Percentiles rank a stretch among this genome's conserved stretches.
phyloP scores from a whole-genome alignment of 2,888 invertebrate species.

The Parthenolecanium corni region DNA sequence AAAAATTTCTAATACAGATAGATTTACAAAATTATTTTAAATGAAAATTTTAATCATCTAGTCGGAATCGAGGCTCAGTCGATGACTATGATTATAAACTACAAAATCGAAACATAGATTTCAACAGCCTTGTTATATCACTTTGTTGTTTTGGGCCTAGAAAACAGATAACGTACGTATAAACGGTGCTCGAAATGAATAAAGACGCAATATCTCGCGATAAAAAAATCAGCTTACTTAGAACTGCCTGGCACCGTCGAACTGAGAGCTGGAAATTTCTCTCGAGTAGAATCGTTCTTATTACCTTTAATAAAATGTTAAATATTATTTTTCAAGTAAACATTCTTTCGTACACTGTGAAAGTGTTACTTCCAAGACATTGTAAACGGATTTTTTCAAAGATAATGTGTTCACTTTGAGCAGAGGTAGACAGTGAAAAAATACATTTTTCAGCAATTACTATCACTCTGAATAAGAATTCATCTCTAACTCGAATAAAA shows the following conservation, averaged over 20 bases:
- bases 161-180: not conserved
- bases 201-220: not conserved
- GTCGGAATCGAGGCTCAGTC: too few species aligned
- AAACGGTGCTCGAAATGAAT: not conserved
- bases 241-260: conserved; percentile 12
- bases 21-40: too few species aligned
- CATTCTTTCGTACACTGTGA: not conserved
- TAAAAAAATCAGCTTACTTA: not conserved
- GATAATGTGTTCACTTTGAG: too few species aligned
- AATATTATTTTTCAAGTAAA: not conserved
- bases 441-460: not conserved
- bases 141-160: not conserved
- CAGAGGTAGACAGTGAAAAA: not conserved
- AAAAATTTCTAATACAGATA: too few species aligned
- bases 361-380: too few species aligned
- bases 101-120: not conserved
- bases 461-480: not conserved
- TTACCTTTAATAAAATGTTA: not conserved
- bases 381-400: too few species aligned
- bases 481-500: too few species aligned
- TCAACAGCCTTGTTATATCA: not conserved
- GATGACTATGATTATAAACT: too few species aligned
- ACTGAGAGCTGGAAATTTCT: conserved; percentile 6
- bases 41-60: too few species aligned
- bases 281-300: conserved; percentile 1